Base-by-base conservation (phyloP, 2,113 vertebrate genomes). In the Strigops habroptila region DNA sequence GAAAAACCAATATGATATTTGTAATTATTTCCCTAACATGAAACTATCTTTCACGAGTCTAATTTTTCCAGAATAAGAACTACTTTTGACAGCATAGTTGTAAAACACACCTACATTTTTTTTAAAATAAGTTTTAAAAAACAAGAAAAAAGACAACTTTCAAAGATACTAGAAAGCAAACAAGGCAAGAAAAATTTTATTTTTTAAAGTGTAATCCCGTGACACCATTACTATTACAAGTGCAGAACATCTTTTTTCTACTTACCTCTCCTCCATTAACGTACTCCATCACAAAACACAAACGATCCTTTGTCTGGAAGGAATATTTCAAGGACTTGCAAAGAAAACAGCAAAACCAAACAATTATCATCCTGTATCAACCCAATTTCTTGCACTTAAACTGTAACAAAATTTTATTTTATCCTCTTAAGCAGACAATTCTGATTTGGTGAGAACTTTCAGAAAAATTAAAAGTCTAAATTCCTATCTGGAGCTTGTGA, bases 221-320 rank as follows among this genome's bases (percentile, higher is more conserved):
- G 46, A 75, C 46, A 95, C 52, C 11, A 52, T 9, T 51, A 84
- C 22, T 49, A 74, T 23, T 84, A 74, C 15, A 95, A 88, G 73
- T 4, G 6, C 41, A 90, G 39, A 88, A 37, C 48, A 57, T 77
- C 43, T 88, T 53, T 86, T 60, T 94, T 62, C 76, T 77, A 86
- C 98, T 98, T 95, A 99, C 99, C 99, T 99, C 99, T 97, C 99
- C 99, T 88, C 99, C 99, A 8, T 99, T 99, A 96, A 99, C 99
- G 97, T 99, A 99, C 93, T 99, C 99, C 99, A 99, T 99, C 91
- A 99, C 99, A 97, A 99, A 99, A 98, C 99, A 99, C 92, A 99
- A 98, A 90, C 99, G 99, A 93, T 99, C 99, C 98, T 99, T 99
- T 60, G 99, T 99, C 98, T 99, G 99, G 98, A 99, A 99, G 87